These are phyloP conservation scores for Glandiceps talaboti DNA, from an alignment of 53 echinoderm and acorn worm species.

Conservation along the genomic window DNA sequence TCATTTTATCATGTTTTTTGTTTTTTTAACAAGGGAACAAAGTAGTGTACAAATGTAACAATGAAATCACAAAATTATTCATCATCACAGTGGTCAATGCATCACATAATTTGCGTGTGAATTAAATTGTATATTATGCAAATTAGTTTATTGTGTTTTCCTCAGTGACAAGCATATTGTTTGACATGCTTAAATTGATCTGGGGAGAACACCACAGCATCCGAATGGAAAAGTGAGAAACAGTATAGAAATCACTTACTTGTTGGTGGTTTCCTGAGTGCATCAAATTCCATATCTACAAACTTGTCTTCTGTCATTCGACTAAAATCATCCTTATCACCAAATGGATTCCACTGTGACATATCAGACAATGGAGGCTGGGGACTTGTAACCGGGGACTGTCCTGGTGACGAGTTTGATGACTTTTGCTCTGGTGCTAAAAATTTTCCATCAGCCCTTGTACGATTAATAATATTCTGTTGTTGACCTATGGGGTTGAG, in stretches of 20 bases:
- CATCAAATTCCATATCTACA: slow-evolving; percentile 94
- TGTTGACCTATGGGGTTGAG: not conserved
- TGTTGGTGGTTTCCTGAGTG: slow-evolving; percentile 54
- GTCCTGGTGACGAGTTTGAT: not conserved
- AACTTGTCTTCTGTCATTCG: slow-evolving; percentile 41
- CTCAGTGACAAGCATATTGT: no score
- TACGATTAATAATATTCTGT: not conserved
- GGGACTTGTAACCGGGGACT: not conserved
- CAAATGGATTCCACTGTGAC: slow-evolving; percentile 46
- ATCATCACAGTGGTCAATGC: no score
- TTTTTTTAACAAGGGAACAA: no score
- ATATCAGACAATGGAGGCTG: slow-evolving; percentile 3
- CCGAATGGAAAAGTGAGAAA: not conserved
- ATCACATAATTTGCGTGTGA: no score
- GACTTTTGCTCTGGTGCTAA: not conserved
- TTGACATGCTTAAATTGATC: no score
- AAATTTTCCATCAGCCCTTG: not conserved
- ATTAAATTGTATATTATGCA: no score
- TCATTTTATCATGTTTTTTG: no score
- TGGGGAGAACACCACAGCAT: no score
- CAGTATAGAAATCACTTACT: slow-evolving; percentile 10
- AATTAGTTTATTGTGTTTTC: no score
- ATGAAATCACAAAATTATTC: no score
- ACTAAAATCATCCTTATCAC: slow-evolving; percentile 36
- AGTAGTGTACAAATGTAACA: no score